Evolutionary conservation across 2,113 vertebrate species (phyloP).

Genomic region (Eulacestoma nigropectus): DNA sequence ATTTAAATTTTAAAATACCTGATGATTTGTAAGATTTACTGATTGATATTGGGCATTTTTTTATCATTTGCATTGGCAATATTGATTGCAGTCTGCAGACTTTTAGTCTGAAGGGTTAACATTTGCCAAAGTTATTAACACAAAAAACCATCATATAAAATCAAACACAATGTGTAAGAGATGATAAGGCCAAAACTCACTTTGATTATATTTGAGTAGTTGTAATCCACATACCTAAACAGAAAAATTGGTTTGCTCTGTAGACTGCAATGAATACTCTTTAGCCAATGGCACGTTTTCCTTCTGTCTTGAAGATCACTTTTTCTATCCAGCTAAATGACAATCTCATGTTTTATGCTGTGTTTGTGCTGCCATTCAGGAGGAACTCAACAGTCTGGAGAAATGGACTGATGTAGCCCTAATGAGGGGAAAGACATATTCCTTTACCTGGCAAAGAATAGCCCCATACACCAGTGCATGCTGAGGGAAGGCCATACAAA

Average conservation of each 20-base stretch:
- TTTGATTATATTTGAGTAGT: not conserved
- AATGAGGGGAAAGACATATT: not conserved
- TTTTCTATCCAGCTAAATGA: not conserved
- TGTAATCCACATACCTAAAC: not conserved
- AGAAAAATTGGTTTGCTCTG: not conserved
- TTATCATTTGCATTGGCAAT: not conserved
- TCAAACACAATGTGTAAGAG: not conserved
- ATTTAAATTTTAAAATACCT: not conserved
- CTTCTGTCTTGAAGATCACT: not conserved
- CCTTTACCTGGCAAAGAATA: not conserved
- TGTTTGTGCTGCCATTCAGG: not conserved
- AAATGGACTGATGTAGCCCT: not conserved
- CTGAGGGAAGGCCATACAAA: not conserved
- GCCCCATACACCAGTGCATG: too few relatives aligned
- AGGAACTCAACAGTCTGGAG: not conserved
- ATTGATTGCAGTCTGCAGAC: not conserved
- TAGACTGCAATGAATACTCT: not conserved
- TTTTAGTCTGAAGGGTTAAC: not conserved
- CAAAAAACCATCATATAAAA: not conserved
- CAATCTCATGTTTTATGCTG: not conserved
- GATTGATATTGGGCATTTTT: not conserved
- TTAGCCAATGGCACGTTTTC: not conserved
- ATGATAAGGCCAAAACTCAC: not conserved
- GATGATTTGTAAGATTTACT: not conserved
- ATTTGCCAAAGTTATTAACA: not conserved